Evolutionary conservation across 2,888 invertebrate genomes (phyloP), one percentile per base, ranked within the genome.

Genomic region (Cheilosia variabilis): DNA sequence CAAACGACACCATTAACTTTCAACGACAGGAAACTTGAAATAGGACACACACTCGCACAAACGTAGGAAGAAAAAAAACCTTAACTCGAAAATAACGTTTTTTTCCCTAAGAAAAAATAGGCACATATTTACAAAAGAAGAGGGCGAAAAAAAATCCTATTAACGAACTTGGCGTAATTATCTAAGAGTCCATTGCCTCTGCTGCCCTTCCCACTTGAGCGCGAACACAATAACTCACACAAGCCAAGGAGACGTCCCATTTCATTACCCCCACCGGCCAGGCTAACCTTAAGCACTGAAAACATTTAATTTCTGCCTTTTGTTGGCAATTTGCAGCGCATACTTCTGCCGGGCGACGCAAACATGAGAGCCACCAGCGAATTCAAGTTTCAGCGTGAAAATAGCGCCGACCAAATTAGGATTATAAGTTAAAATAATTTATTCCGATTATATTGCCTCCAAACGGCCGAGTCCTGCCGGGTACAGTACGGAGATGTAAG

Each of bases 341-440:
- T 19, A 45, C 41, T 60, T 13, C 15, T 53, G 22, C 27, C n/a
- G n/a, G 24, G 34, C 22, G 45, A 62, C 45, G 50, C 31, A 55
- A 41, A 50, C 22, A 43, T 22, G 15, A 65, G 22, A 71, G 52
- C 15, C 17, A 45, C 43, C 73, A 53, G 37, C 17, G 73, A 60
- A 66, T 68, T 58, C 52, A 52, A 65, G 57, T 47, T 65, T 71
- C 55, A 72, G 66, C 72, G 66, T 47, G 66, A 63, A 65, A 77
- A 58, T 77, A 57, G 53, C 71, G n/a, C 41, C 71, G 53, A 19
- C 72, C 60, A 62, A 83, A 62, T 83, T 73, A 72, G 72, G 72
- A 83, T 78, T 78, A 83, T 83, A 83, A 78, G 72, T 62, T 65
- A 73, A 72, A 83, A 63, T 73, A 78, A 83, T 78, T 83, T 83